Base-by-base conservation (phyloP, 2,113 vertebrate genomes). In the Poeciliopsis occidentalis region DNA sequence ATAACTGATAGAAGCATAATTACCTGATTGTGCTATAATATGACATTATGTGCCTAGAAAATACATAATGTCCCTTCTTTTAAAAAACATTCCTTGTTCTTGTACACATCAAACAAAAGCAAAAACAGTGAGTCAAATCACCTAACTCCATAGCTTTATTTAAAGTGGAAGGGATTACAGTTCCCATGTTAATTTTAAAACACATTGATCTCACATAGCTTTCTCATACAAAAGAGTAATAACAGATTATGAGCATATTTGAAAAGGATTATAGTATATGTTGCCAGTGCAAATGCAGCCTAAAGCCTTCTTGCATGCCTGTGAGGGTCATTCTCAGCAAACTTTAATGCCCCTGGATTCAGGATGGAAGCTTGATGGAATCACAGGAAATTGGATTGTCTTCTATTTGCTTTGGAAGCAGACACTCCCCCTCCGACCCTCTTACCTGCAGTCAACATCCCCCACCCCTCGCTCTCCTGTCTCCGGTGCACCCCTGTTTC, bases 351-450 rank as follows among this genome's bases (percentile, higher is more conserved):
- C 95, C 95, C 95, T 90, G 93, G 94, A 95, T 94, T 94, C 94
- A 82, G 88, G 87, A 88, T 29, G 60, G 70, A 85, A 87, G 93
- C 95, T 96, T 98, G 97, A 98, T 97, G 95, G 96, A 97, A 97
- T 97, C 96, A 96, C 93, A 94, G 94, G 83, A 98, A 98, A 99
- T 98, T 99, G 97, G 97, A 98, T 98, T 98, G 96, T 96, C 90
- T 94, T 95, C 96, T 95, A 98, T 97, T 98, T 98, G 95, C 95
- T 96, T 95, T 96, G 93, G 94, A 96, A 95, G 95, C 95, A 95
- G 76, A 87, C 83, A 71, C 86, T 34, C 76, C 31, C 26, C 6
- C 31, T 37, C 24, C 67, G 66, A 37, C 62, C 68, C 12, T 30
- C 47, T 73, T 89, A 84, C 85, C 88, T 88, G 75, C 69, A 83